phyloP scores from a whole-genome alignment of 2,888 invertebrate genomes.

The Calameuta idolon region DNA sequence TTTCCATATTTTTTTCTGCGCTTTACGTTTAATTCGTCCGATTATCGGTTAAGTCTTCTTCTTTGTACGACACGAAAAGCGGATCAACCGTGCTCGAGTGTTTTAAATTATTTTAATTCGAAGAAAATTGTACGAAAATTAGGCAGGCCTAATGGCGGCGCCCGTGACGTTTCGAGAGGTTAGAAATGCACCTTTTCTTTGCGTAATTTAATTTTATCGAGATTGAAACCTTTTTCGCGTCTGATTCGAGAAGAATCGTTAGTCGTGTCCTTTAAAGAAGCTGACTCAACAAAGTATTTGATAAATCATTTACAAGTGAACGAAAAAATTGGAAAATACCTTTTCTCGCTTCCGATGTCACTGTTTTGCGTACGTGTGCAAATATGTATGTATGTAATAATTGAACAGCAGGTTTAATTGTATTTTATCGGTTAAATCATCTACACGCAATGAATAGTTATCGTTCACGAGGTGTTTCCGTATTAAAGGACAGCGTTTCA shows the following conservation, averaged over 20 bases:
- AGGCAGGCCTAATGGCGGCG: not conserved
- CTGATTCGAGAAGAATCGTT: no score
- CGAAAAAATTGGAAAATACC: no score
- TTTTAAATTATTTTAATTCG: not conserved
- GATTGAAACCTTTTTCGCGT: not conserved
- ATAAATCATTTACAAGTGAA: no score
- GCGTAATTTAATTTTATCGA: not conserved
- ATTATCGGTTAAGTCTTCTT: not conserved
- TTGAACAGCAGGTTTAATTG: not conserved
- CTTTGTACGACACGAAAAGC: not conserved
- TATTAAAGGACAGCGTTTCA: conserved; percentile 14
- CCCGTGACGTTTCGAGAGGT: no score
- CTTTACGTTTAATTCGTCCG: not conserved
- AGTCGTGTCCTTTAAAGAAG: no score
- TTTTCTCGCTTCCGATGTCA: no score
- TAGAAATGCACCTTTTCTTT: no score
- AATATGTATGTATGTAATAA: no score
- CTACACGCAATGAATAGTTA: not conserved
- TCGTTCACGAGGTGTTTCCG: not conserved
- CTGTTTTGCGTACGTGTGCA: no score
- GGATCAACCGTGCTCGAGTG: no score
- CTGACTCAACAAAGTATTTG: no score
- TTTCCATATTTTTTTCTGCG: no score
- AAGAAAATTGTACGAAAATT: not conserved
- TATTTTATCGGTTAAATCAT: not conserved